Evolutionary conservation across 2,888 invertebrate species (phyloP).

Genomic region (Drosophila recens): DNA sequence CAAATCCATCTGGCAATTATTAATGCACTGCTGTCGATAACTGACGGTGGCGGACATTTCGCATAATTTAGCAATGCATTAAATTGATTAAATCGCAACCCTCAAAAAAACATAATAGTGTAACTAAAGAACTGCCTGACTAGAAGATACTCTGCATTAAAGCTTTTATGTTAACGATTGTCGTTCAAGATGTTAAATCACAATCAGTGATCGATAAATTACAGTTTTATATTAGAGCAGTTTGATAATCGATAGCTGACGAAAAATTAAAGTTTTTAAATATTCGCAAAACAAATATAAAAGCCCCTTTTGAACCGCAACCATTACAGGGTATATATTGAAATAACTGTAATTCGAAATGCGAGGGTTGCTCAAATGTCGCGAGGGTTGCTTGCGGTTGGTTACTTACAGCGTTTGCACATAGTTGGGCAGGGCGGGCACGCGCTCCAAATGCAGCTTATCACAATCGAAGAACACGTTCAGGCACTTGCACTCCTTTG

Average conservation of each 20-base stretch:
- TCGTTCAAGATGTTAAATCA: background rate
- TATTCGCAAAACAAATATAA: background rate
- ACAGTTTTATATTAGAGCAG: background rate
- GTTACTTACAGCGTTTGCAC: constrained; percentile 89
- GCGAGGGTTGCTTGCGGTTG: constrained; percentile 38
- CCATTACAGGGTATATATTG: constrained; percentile 22
- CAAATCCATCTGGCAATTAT: constrained; percentile 52
- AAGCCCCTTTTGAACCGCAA: background rate
- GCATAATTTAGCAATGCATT: constrained; percentile 72
- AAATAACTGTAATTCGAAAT: constrained; percentile 7
- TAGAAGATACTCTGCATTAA: constrained; percentile 8
- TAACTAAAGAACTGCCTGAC: background rate
- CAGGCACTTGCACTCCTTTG: constrained; percentile 89
- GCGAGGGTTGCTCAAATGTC: constrained; percentile 12
- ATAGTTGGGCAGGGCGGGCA: constrained; percentile 92
- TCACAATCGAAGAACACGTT: constrained; percentile 92
- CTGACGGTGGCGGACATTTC: constrained; percentile 39
- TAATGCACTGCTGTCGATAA: constrained; percentile 60
- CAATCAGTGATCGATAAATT: background rate
- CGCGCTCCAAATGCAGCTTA: constrained; percentile 88
- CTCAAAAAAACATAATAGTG: constrained; percentile 35
- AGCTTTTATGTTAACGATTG: background rate
- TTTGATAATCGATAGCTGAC: background rate
- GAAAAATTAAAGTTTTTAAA: background rate
- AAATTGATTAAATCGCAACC: constrained; percentile 82